phyloP scores from a whole-genome alignment of 2,113 vertebrate genomes.

The Zingel zingel region DNA sequence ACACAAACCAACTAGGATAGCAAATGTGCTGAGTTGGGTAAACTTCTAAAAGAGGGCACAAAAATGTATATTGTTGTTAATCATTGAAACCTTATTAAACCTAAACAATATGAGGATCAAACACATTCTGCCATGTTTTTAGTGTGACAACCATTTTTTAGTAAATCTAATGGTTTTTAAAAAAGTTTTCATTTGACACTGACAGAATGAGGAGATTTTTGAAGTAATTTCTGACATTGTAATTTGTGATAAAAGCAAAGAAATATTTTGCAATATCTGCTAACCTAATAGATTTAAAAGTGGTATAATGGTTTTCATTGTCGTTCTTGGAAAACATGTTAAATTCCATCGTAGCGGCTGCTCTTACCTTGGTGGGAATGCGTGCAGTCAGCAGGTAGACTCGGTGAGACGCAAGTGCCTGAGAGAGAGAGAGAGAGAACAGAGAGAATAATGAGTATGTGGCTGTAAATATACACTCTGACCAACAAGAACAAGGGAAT shows the following conservation, averaged over 20 bases:
- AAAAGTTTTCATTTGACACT: not conserved
- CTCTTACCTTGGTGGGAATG: slow-evolving; percentile 94
- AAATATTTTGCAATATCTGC: not conserved
- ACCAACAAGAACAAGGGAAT: slow-evolving; percentile 52
- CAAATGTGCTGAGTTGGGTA: not conserved
- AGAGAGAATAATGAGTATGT: slow-evolving; percentile 60
- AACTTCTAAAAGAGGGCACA: not conserved
- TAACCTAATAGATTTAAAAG: not conserved
- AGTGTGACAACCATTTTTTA: not conserved
- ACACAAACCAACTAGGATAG: not conserved
- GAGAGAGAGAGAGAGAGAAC: slow-evolving; percentile 37
- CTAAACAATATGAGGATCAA: not conserved
- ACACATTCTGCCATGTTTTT: not conserved
- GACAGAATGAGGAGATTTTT: not conserved
- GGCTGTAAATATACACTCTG: slow-evolving; percentile 56
- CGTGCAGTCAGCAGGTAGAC: slow-evolving; percentile 93
- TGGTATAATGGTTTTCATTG: not conserved
- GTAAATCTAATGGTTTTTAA: not conserved
- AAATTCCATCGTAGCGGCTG: not conserved
- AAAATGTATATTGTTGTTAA: not conserved
- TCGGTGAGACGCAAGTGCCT: slow-evolving; percentile 95
- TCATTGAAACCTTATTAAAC: not conserved
- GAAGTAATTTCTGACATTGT: not conserved
- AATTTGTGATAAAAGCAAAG: not conserved
- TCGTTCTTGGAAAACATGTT: not conserved